Conservation (phyloP, 2,888 invertebrate species). For the Apoda limacodes region DNA sequence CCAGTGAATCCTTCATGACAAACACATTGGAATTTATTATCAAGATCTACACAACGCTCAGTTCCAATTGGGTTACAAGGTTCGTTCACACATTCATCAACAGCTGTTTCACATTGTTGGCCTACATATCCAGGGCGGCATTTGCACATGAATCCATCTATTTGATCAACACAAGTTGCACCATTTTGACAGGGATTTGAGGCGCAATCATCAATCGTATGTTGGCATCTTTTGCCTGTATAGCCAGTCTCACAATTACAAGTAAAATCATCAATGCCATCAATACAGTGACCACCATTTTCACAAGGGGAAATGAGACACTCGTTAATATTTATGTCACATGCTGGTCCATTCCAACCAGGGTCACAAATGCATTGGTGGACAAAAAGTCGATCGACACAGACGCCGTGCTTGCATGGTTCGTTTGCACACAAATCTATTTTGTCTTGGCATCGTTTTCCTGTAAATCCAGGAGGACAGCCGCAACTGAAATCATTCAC, state of each 20-base stretch:
- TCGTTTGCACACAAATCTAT: constrained; percentile 90
- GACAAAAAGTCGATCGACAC: constrained; percentile 88
- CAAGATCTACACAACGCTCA: constrained; percentile 88
- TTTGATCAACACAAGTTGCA: constrained; percentile 86
- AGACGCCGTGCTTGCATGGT: constrained; percentile 94
- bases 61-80: constrained; percentile 93
- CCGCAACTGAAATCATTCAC: constrained; percentile 94
- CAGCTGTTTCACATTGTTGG: constrained; percentile 92
- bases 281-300: constrained; percentile 93
- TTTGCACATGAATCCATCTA: constrained; percentile 92
- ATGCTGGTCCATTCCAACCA: constrained; percentile 89
- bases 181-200: constrained; percentile 93
- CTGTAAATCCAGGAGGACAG: constrained; percentile 95
- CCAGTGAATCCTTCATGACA: constrained; percentile 93
- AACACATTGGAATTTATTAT: constrained; percentile 87
- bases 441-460: constrained; percentile 95
- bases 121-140: constrained; percentile 94
- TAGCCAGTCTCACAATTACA: constrained; percentile 95
- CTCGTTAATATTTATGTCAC: constrained; percentile 93
- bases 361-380: constrained; percentile 92
- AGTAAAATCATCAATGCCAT: constrained; percentile 83
- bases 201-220: constrained; percentile 92
- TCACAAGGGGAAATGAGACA: constrained; percentile 90
- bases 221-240: constrained; percentile 93
- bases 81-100: constrained; percentile 91